These are phyloP conservation scores for Elysia crispata DNA, from an alignment of 2,888 invertebrate species.

Conservation along the genomic window DNA sequence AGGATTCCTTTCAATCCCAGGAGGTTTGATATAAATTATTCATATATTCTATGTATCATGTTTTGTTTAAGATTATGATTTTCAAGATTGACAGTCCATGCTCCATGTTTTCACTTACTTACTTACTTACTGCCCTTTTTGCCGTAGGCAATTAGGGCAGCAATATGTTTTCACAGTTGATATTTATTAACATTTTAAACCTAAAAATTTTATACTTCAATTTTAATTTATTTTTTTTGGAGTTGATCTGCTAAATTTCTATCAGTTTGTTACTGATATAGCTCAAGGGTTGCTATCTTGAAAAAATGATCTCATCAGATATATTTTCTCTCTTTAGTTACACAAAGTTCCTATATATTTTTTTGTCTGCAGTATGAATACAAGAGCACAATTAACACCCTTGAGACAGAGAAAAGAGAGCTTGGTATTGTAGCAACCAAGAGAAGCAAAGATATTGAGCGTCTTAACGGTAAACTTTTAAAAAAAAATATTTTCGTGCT, in stretches of 20 bases:
- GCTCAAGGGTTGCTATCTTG: not conserved
- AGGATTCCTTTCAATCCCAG: slow-evolving; percentile 40
- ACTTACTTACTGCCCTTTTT: no score
- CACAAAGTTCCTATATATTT: no score
- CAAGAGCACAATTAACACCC: slow-evolving; percentile 63
- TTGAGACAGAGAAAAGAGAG: slow-evolving; percentile 72
- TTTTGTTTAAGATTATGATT: no score
- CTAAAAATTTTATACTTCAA: not conserved
- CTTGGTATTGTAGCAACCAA: slow-evolving; percentile 69
- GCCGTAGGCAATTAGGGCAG: no score
- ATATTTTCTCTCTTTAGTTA: not conserved
- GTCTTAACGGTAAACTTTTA: slow-evolving; percentile 69
- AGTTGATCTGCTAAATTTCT: not conserved
- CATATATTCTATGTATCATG: no score
- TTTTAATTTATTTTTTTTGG: not conserved
- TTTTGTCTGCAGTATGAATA: slow-evolving; percentile 58
- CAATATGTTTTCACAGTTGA: no score
- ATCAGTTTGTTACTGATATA: not conserved
- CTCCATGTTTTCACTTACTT: no score
- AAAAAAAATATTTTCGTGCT: no score
- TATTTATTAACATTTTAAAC: not conserved
- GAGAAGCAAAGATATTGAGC: slow-evolving; percentile 70
- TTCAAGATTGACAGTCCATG: no score
- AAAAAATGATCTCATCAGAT: not conserved
- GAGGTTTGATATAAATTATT: slow-evolving; percentile 45